Evolutionary conservation across 2,797 vertebrate genomes (phyloP), one percentile per base, ranked within the genome.

Genomic region (Geotrypetes seraphini): DNA sequence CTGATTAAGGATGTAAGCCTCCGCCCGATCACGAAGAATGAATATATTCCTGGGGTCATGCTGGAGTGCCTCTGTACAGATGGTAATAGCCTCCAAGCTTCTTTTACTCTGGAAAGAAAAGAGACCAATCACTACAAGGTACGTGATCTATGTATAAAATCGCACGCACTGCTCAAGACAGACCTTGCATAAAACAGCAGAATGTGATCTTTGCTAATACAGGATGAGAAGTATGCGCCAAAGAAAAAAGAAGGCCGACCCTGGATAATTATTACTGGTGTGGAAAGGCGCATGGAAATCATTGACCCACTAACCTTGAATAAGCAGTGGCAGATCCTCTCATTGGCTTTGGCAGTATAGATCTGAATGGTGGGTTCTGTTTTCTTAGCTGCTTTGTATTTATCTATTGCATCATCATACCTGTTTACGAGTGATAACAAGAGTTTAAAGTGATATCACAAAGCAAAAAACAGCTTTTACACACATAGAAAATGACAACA

Each of bases 1-100:
- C 59, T 88, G 86, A 33, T 83, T 79, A 25, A 82, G 77, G 60
- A 90, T 88, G 59, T 63, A 87, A n/a, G 84, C 86, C 54, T 88
- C 86, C 0, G 86, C 87, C 51, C 87, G 43, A 70, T 90, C 86
- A 20, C 75, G 41, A 42, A 90, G 79, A 48, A 88, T 33, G 38
- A 79, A 71, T 22, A 74, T 39, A 36, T 87, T 88, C 36, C 72
- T 81, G 3, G 86, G 87, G 41, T 87, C 82, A 47, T 76, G 66
- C 52, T 85, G 80, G 36, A 87, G 86, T 10, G 86, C 85, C 47
- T 87, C 85, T 4, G 85, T 85, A 40, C 87, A 90, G 3, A 56
- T 31, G 5, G 84, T 80, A 15, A 90, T 68, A 1, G 87, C 86
- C 36, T 82, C 71, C 1, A 30, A 22, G 2, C 64, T 49, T 18